These are phyloP conservation scores for Dasypogon diadema DNA, from an alignment of 2,888 invertebrate genomes.

Conservation along the genomic window DNA sequence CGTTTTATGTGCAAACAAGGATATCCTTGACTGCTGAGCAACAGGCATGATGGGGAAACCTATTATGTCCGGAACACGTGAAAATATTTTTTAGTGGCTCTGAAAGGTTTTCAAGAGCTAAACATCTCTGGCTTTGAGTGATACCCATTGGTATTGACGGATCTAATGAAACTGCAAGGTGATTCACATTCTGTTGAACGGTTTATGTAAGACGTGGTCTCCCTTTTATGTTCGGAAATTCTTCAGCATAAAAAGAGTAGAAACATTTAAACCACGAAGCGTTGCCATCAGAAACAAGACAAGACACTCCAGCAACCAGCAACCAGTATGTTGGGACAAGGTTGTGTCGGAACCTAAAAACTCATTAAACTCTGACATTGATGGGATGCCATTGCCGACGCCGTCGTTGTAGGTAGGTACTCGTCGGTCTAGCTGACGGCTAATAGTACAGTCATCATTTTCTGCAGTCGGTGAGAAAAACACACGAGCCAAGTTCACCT, in stretches of 20 bases:
- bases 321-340: no score
- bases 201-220: neutral
- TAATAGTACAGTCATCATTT: neutral
- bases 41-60: no score
- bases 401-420: neutral
- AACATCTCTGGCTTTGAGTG: no score
- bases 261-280: neutral
- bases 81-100: no score
- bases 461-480: neutral
- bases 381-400: neutral
- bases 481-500: neutral
- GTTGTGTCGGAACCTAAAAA: neutral
- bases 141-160: no score
- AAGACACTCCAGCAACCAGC: neutral
- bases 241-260: neutral
- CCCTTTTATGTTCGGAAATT: neutral
- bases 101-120: no score
- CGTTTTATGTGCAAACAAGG: no score
- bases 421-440: no score
- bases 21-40: no score
- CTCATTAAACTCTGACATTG: constrained; percentile 3
- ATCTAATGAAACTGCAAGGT: no score
- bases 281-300: neutral
- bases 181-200: no score
- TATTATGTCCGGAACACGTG: no score